Evolutionary conservation across 2,113 vertebrate species (phyloP), one percentile per base, ranked within the genome.

Genomic region (Vulpes lagopus): DNA sequence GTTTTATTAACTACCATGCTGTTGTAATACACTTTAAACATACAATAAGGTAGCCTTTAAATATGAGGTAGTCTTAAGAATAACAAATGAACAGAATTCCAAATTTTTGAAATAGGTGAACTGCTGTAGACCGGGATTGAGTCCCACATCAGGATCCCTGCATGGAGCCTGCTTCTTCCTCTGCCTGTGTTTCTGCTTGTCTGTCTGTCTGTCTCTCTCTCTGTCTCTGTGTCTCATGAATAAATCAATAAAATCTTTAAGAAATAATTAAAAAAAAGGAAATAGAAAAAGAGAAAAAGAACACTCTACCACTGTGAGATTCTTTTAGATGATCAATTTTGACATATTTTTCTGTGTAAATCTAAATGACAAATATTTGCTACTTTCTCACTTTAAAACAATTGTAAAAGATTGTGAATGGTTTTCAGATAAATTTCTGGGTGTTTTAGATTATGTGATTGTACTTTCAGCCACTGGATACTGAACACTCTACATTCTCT

Each of bases 1-100:
- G 99, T 99, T 99, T 99, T 99, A 99, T 99, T 99, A 99, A 99
- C 98, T 99, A 99, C 99, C 98, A 99, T 99, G 98, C 98, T 99
- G 98, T 98, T 99, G 98, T 99, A 99, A 99, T 99, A 99, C 99
- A 99, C 98, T 99, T 99, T 99, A 99, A 99, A 99, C 99, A 98
- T 99, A 99, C 98, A 99, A 99, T 99, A 99, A 99, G 98, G 98
- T 99, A 99, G 98, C 98, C 99, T 99, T 99, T 99, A 99, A 99
- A 98, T 99, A 96, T 99, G 98, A 98, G 98, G 99, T 99, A 98
- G 98, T 98, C 98, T 98, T 98, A 99, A 99, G 98, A 98, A 98
- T 98, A 99, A 99, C 98, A 99, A 99, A 99, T 98, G 98, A 99
- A 99, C 97, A 99, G 98, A 98, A 98, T 98, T 98, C 98, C 98